Base-by-base conservation (phyloP, 1,140 invertebrate genomes). In the Cotesia chilonis region DNA sequence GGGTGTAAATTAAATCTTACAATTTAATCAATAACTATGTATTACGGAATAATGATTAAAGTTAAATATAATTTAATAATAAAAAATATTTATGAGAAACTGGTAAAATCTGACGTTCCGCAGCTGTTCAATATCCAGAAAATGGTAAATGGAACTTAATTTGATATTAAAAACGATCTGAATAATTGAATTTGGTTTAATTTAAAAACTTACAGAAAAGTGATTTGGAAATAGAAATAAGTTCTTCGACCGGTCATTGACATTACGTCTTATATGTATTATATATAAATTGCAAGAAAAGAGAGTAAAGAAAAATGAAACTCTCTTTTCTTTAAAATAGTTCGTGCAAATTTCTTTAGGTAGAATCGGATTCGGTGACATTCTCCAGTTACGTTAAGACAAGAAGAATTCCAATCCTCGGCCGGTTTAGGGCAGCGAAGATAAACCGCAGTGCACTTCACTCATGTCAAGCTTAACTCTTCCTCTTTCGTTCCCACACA, bases 371-470 rank as follows among this genome's bases (percentile, higher is more conserved):
- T 68, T 68, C 66, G 66, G 66, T 68, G 17, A 41, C 66, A 68
- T 68, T 68, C 66, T 68, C 17, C 52, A 68, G 66, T 55, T 41
- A 68, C 20, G 66, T 68, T 28, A 20, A 10, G 66, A 68, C 66
- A 68, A 68, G 51, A 68, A 68, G 66, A 68, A 68, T 68, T 41
- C 20, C 66, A 68, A 41, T 68, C 66, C n/a, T 41, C 51, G 28
- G 66, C 66, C 66, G 66, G 66, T 68, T 68, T 68, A 68, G 66
- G 66, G 28, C 66, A 68, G 54, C 66, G 51, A 55, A 68, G 51
- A 54, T 38, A 36, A 68, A 68, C 66, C 66, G 28, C 66, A 68
- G 12, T 65, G 36, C 66, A 28, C 66, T 51, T 51, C 57, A 59
- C 28, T 66, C 14, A 12, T n/a, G 64, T 35, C 38, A 17, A 38